Conservation (phyloP, 2,113 vertebrate genomes). For the Microtus ochrogaster region DNA sequence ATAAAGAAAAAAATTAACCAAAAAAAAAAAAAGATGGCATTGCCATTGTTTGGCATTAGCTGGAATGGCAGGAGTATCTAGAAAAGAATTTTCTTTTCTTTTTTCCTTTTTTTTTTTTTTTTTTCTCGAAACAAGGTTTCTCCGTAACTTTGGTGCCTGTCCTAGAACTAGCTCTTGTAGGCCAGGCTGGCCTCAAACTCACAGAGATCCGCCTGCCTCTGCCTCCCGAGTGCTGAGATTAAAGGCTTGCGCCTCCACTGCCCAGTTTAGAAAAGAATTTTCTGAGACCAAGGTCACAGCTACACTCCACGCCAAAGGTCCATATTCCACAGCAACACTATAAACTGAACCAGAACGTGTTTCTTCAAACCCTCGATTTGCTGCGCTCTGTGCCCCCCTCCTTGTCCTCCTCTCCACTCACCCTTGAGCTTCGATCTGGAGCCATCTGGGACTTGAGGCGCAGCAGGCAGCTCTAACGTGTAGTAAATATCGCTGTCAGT, state of each 20-base stretch:
- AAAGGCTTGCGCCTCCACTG: too few relatives aligned
- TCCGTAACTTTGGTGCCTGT: too few relatives aligned
- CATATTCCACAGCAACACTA: not conserved
- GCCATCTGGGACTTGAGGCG: not conserved
- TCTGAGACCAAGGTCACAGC: not conserved
- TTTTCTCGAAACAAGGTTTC: too few relatives aligned
- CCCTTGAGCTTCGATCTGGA: not conserved
- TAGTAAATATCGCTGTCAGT: conserved; percentile 36
- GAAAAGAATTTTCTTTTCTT: not conserved
- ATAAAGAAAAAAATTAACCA: not conserved
- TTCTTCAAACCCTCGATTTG: not conserved
- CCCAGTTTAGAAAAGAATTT: not conserved
- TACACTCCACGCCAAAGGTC: not conserved
- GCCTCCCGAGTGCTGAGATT: too few relatives aligned
- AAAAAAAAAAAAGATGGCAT: not conserved
- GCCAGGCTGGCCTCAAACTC: too few relatives aligned
- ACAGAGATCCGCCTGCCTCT: too few relatives aligned
- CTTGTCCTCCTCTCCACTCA: not conserved
- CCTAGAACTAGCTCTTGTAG: too few relatives aligned
- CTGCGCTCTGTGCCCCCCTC: not conserved
- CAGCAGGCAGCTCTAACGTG: not conserved
- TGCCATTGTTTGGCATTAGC: not conserved
- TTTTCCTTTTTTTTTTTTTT: too few relatives aligned
- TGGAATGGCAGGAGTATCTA: not conserved
- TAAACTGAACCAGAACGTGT: not conserved